Evolutionary conservation across 2,888 invertebrate genomes (phyloP).

Genomic region (Eupithecia pulchellata): DNA sequence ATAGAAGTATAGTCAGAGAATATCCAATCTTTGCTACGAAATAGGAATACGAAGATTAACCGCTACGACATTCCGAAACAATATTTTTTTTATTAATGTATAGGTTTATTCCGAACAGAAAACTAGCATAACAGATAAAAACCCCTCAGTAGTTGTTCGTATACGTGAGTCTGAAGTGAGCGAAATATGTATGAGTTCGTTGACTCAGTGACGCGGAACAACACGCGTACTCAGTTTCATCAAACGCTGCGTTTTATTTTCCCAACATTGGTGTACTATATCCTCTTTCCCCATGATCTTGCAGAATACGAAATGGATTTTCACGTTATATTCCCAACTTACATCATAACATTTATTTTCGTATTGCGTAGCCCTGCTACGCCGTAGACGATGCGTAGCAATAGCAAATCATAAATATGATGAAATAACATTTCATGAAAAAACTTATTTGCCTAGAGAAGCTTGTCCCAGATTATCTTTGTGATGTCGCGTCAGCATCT

Average conservation of each 20-base stretch:
- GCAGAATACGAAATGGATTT: conserved; percentile 52
- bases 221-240: conserved; percentile 55
- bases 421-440: conserved; percentile 38
- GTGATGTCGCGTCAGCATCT: conserved; percentile 11
- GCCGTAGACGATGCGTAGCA: conserved; percentile 45
- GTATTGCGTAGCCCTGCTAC: conserved; percentile 50
- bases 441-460: conserved; percentile 16
- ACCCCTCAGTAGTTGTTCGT: conserved; percentile 8
- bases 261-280: conserved; percentile 47
- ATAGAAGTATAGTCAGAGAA: no score
- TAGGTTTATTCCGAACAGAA: not conserved
- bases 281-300: conserved; percentile 59
- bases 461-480: conserved; percentile 9
- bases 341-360: conserved; percentile 50
- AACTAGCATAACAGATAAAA: not conserved
- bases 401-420: conserved; percentile 51
- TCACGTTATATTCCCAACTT: conserved; percentile 52
- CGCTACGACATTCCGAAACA: not conserved
- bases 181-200: conserved; percentile 48
- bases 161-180: conserved; percentile 15
- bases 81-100: not conserved
- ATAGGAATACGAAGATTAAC: not conserved
- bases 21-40: no score
- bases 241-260: conserved; percentile 57
- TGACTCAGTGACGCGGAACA: conserved; percentile 55